These are phyloP conservation scores for Charina bottae DNA, from an alignment of 2,113 vertebrate genomes.

Conservation along the genomic window DNA sequence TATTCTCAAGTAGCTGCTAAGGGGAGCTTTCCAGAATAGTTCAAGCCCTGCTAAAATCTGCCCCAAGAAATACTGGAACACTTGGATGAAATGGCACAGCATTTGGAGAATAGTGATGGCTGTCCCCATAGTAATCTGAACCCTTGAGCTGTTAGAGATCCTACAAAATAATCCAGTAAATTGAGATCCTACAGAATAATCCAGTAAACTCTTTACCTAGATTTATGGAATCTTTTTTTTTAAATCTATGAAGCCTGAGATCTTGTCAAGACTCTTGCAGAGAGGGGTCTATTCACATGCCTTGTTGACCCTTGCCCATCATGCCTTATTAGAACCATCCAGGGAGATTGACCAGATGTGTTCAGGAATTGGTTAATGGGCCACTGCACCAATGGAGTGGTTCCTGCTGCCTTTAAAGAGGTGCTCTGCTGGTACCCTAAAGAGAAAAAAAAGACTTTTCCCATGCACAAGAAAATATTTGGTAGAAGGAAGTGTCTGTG, in stretches of 20 bases:
- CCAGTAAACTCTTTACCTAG: neutral
- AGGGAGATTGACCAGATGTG: neutral
- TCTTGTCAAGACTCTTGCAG: neutral
- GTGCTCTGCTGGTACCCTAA: neutral
- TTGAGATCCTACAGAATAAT: neutral
- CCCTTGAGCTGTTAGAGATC: neutral
- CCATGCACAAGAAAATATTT: neutral
- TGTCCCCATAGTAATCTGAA: neutral
- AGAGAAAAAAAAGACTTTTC: rapidly evolving
- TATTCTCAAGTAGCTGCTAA: neutral
- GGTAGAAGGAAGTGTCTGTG: neutral
- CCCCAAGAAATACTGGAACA: neutral
- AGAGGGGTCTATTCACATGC: neutral
- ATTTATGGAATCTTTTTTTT: neutral
- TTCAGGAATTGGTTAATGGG: neutral
- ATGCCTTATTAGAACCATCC: neutral
- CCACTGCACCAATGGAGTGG: neutral
- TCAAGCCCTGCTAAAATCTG: neutral
- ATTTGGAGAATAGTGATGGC: neutral
- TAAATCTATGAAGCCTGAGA: neutral
- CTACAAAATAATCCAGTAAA: neutral
- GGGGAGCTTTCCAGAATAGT: neutral
- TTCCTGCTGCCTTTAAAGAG: neutral
- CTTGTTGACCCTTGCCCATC: neutral
- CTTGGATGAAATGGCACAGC: neutral